phyloP scores from a whole-genome alignment of 2,113 vertebrate species.

The Eubucco bourcierii region DNA sequence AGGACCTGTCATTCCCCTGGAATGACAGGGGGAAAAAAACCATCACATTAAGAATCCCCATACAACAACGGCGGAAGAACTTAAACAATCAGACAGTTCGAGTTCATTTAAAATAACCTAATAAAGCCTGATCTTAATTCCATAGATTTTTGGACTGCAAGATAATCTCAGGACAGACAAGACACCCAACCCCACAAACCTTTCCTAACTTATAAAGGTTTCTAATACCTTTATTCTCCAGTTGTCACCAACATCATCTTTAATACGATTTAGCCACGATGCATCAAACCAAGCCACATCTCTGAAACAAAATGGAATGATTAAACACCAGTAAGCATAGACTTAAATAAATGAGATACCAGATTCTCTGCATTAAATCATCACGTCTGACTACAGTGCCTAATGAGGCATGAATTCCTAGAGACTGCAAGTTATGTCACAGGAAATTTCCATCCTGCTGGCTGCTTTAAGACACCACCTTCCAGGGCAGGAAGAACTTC shows the following conservation, averaged over 20 bases:
- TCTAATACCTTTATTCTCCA: conserved; percentile 93
- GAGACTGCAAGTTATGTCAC: not conserved
- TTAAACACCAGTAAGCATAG: not conserved
- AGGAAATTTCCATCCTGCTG: not conserved
- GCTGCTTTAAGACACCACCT: not conserved
- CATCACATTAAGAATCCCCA: not conserved
- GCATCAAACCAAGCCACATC: conserved; percentile 90
- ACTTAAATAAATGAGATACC: not conserved
- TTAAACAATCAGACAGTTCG: not conserved
- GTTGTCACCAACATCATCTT: conserved; percentile 91
- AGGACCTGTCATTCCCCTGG: not conserved
- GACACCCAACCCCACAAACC: not conserved
- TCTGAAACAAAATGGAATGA: conserved; percentile 73
- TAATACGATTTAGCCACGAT: conserved; percentile 90
- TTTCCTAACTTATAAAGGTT: not conserved
- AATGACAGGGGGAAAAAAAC: not conserved
- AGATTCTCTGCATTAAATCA: not conserved
- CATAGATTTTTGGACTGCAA: not conserved
- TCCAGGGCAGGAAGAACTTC: not conserved
- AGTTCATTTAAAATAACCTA: not conserved
- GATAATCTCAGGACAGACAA: not conserved
- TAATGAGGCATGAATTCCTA: not conserved
- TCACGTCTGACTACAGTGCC: not conserved
- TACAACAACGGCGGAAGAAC: not conserved
- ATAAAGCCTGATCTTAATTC: not conserved